Percentiles rank a stretch among this genome's conserved stretches.
Conservation (phyloP, 2,113 vertebrate species). For the Turnix velox region DNA sequence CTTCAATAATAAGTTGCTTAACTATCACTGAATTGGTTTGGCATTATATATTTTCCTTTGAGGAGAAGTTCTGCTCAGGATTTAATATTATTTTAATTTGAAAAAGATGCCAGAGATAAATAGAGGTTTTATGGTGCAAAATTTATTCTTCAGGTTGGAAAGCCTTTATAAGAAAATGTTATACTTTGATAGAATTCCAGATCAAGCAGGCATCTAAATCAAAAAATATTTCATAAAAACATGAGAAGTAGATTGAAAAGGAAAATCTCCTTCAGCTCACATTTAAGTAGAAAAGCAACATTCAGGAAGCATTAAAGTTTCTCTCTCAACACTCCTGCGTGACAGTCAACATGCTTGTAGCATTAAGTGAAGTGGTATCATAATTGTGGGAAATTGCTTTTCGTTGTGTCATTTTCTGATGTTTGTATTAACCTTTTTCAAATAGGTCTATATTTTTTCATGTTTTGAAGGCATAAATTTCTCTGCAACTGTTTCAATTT, state of each 20-base stretch:
- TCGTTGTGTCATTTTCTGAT: not conserved
- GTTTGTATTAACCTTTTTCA: not conserved
- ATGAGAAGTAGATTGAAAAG: not conserved
- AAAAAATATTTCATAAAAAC: not conserved
- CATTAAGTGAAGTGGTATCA: not conserved
- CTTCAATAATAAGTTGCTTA: not conserved
- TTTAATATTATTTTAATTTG: not conserved
- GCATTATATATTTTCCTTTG: not conserved
- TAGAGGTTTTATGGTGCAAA: not conserved
- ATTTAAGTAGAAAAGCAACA: not conserved
- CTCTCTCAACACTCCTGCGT: not conserved
- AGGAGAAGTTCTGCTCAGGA: not conserved
- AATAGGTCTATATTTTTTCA: not conserved
- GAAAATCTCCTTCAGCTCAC: not conserved
- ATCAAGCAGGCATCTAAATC: not conserved
- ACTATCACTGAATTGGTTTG: not conserved
- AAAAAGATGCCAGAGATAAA: not conserved
- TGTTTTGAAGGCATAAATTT: not conserved
- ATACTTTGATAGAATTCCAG: not conserved
- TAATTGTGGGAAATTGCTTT: not conserved
- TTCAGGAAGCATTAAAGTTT: not conserved
- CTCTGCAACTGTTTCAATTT: not conserved
- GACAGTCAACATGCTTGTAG: not conserved
- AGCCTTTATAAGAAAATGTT: not conserved
- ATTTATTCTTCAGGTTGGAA: not conserved